Conservation (phyloP, 1,140 invertebrate genomes). For the Diprion similis region DNA sequence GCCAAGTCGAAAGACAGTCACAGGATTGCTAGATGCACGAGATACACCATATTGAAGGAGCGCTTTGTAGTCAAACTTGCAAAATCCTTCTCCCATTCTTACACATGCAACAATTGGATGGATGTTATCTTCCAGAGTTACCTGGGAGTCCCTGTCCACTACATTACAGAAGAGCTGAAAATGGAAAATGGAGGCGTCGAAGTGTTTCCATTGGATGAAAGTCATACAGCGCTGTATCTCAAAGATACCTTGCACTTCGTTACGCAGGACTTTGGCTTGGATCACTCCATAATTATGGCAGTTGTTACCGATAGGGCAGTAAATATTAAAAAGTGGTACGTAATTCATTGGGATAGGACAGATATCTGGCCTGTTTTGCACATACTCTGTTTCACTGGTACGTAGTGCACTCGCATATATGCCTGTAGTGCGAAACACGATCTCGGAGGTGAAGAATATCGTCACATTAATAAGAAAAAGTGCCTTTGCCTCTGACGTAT, state of each 20-base stretch:
- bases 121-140: slow-evolving; percentile 31
- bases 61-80: slow-evolving; percentile 9
- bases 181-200: slow-evolving; percentile 24
- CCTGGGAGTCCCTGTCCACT: slow-evolving; percentile 30
- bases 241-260: slow-evolving; percentile 12
- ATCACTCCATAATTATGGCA: slow-evolving; percentile 13
- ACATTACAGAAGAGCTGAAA: slow-evolving; percentile 20
- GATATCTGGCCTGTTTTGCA: slow-evolving; percentile 25
- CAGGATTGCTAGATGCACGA: slow-evolving; percentile 32
- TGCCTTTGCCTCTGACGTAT: slow-evolving; percentile 28
- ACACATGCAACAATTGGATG: slow-evolving; percentile 33
- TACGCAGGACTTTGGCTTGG: slow-evolving; percentile 12
- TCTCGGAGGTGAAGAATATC: slow-evolving; percentile 29
- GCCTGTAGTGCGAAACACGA: slow-evolving; percentile 12
- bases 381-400: slow-evolving; percentile 24
- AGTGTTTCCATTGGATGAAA: slow-evolving; percentile 25
- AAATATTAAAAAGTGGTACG: slow-evolving; percentile 20
- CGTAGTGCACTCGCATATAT: slow-evolving; percentile 11
- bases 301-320: slow-evolving; percentile 21
- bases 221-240: slow-evolving; percentile 26
- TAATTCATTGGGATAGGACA: neutral
- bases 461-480: slow-evolving; percentile 28
- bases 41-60: slow-evolving; percentile 23
- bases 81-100: slow-evolving; percentile 17
- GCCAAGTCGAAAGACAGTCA: slow-evolving; percentile 35